phyloP scores from a whole-genome alignment of 2,888 invertebrate genomes.

The Punctoribates punctum region DNA sequence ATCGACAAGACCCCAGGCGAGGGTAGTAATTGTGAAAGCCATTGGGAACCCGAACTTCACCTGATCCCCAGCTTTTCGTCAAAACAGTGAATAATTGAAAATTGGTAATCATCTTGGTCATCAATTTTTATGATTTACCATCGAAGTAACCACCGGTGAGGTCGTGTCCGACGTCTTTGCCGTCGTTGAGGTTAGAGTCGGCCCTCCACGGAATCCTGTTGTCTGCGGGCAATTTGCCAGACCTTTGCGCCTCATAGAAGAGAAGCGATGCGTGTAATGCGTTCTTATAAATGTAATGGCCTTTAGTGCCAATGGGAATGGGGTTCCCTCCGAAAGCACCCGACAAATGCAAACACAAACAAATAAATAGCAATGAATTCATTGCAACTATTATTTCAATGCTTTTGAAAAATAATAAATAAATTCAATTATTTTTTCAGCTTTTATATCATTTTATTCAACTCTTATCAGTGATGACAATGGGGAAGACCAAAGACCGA shows the following conservation, averaged over 20 bases:
- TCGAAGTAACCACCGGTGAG: slow-evolving; percentile 11
- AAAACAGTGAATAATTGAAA: too few species aligned
- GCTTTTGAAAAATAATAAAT: too few species aligned
- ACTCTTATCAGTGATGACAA: too few species aligned
- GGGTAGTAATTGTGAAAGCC: not conserved
- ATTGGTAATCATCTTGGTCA: too few species aligned
- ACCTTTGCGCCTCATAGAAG: slow-evolving; percentile 7
- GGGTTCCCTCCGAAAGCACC: too few species aligned
- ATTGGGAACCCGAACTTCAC: slow-evolving; percentile 1
- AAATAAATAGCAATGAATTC: too few species aligned
- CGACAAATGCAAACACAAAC: too few species aligned
- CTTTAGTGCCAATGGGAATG: not conserved
- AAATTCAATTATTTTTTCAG: too few species aligned
- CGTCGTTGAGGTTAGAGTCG: not conserved
- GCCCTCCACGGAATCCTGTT: slow-evolving; percentile 4
- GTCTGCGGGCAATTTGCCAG: not conserved
- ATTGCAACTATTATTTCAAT: too few species aligned
- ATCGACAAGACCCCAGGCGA: not conserved
- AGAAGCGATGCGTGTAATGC: not conserved
- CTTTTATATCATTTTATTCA: too few species aligned
- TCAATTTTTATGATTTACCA: not conserved
- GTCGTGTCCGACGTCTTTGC: not conserved
- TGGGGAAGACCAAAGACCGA: too few species aligned
- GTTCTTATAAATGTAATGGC: not conserved
- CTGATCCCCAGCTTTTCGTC: not conserved